phyloP scores from a whole-genome alignment of 2,113 vertebrate species.

The Trematocara variabile region DNA sequence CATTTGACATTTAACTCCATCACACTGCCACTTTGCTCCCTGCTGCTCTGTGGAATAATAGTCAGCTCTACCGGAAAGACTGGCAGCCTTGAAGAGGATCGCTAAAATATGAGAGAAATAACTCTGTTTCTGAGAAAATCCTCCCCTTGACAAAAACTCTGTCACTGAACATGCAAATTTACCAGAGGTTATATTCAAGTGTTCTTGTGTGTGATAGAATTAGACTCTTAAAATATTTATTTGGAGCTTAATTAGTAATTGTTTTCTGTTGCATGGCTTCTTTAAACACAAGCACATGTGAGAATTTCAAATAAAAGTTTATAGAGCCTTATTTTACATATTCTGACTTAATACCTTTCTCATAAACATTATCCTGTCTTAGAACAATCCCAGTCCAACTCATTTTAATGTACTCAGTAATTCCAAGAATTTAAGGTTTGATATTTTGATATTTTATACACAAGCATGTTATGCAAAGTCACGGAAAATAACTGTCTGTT shows the following conservation, averaged over 20 bases:
- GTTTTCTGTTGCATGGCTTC: not conserved
- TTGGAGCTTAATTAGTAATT: not conserved
- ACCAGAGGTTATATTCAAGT: not conserved
- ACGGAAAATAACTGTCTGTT: not conserved
- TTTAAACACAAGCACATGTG: not conserved
- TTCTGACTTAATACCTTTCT: not conserved
- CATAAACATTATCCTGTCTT: not conserved
- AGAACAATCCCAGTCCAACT: not conserved
- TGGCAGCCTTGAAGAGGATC: not conserved
- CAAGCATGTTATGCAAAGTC: not conserved
- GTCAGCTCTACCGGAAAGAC: conserved; percentile 8
- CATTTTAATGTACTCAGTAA: not conserved
- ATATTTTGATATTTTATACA: not conserved
- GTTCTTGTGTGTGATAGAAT: not conserved
- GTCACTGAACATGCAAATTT: not conserved
- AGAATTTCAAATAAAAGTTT: not conserved
- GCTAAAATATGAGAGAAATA: not conserved
- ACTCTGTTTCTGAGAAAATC: not conserved
- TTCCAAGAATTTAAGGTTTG: not conserved
- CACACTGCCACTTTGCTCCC: conserved; percentile 54
- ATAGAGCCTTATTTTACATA: not conserved
- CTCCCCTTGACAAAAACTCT: not conserved
- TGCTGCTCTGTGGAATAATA: conserved; percentile 46
- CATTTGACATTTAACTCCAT: conserved; percentile 70
- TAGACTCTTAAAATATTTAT: not conserved